A percentile compares a stretch with the other conserved stretches of the same genome.
Conservation (phyloP, 2,113 vertebrate genomes). For the Callorhinus ursinus region DNA sequence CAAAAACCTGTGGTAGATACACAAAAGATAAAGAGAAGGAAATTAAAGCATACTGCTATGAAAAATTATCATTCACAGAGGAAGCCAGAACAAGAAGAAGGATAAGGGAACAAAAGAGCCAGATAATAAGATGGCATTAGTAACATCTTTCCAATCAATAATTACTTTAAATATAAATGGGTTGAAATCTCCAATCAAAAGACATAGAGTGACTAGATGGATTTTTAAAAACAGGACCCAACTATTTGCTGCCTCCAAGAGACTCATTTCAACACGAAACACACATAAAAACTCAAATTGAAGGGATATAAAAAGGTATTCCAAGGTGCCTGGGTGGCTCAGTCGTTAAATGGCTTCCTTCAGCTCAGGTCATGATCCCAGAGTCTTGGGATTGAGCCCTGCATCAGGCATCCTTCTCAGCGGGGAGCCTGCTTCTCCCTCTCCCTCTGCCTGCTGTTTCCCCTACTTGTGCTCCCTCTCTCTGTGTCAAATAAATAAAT, state of each 20-base stretch:
- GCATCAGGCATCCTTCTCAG: too few relatives aligned
- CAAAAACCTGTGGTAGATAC: background rate
- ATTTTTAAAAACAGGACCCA: background rate
- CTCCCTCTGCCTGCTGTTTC: too few relatives aligned
- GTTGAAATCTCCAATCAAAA: background rate
- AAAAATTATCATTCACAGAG: background rate
- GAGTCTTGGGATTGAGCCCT: too few relatives aligned
- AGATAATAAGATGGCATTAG: background rate
- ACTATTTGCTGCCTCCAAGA: background rate
- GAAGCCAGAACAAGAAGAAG: background rate
- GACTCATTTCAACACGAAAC: background rate
- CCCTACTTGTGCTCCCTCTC: too few relatives aligned
- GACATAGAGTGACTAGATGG: background rate
- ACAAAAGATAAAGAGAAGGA: background rate
- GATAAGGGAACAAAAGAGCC: background rate
- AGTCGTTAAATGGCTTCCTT: too few relatives aligned
- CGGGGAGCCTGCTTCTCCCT: too few relatives aligned
- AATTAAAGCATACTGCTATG: background rate
- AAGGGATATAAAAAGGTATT: background rate
- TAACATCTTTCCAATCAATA: background rate
- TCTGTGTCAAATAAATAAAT: too few relatives aligned
- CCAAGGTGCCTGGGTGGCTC: background rate
- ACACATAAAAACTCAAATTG: background rate
- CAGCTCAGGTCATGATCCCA: too few relatives aligned
- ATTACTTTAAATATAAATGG: background rate